phyloP scores from a whole-genome alignment of 2,113 vertebrate genomes.

The Aegotheles bennettii region DNA sequence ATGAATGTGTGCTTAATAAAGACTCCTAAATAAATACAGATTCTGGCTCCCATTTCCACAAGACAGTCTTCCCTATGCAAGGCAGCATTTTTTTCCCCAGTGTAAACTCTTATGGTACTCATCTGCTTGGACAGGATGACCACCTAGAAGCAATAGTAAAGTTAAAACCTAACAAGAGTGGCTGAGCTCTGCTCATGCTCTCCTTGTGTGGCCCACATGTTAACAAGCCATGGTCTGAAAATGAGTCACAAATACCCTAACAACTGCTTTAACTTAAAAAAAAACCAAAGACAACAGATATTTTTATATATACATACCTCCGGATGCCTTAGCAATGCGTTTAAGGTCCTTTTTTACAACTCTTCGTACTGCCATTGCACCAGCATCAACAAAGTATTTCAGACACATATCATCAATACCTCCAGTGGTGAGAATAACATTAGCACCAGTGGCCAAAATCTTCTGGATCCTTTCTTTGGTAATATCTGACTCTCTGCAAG shows the following conservation, averaged over 20 bases:
- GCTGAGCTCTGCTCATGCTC: not conserved
- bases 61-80: not conserved
- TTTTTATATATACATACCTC: slow-evolving; percentile 73
- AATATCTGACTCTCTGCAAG: slow-evolving; percentile 90
- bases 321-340: slow-evolving; percentile 92
- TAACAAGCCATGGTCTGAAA: not conserved
- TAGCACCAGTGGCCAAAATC: slow-evolving; percentile 91
- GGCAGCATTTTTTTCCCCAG: not conserved
- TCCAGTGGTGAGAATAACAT: slow-evolving; percentile 91
- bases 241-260: not conserved
- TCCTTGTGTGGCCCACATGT: not conserved
- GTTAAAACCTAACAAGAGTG: not conserved
- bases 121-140: not conserved
- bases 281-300: too few relatives aligned
- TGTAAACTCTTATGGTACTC: not conserved
- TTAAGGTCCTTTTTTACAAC: slow-evolving; percentile 94
- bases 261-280: not conserved
- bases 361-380: slow-evolving; percentile 93
- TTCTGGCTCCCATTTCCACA: not conserved
- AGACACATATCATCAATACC: slow-evolving; percentile 98
- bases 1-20: not conserved
- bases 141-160: not conserved
- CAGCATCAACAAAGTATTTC: slow-evolving; percentile 93
- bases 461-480: slow-evolving; percentile 97
- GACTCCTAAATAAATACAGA: not conserved